Percentiles rank a stretch among this genome's conserved stretches.
These are phyloP conservation scores for Tetrao urogallus DNA, from an alignment of 2,113 vertebrate genomes.

Conservation along the genomic window DNA sequence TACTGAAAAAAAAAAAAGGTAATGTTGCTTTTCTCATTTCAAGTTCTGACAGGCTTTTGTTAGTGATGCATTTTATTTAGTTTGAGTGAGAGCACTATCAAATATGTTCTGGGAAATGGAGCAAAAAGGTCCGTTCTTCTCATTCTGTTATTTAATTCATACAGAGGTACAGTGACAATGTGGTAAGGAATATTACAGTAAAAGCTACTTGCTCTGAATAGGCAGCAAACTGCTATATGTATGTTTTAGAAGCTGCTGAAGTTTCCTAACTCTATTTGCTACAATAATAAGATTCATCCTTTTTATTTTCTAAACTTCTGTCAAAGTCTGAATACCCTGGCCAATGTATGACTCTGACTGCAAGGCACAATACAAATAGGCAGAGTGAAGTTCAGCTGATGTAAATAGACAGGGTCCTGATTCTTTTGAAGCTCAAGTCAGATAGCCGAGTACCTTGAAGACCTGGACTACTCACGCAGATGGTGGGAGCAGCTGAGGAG, in stretches of 20 bases:
- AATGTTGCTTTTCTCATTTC: too few relatives aligned
- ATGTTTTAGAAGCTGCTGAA: background rate
- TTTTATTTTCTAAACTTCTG: background rate
- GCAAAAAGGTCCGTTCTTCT: background rate
- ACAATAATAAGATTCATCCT: background rate
- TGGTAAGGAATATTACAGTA: background rate
- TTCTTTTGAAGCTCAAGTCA: background rate
- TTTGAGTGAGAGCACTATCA: background rate
- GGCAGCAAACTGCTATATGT: background rate
- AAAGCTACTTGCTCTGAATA: background rate
- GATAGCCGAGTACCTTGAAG: background rate
- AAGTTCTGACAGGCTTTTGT: conserved; percentile 11
- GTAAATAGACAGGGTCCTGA: background rate
- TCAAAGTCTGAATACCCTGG: background rate
- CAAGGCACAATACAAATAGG: background rate
- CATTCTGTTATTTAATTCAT: background rate
- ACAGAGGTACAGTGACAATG: background rate
- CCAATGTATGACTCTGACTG: background rate
- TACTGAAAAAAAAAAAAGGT: background rate
- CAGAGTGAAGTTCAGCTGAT: background rate
- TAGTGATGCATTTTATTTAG: conserved; percentile 22
- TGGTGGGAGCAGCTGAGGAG: background rate
- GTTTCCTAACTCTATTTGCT: background rate
- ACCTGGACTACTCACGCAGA: background rate
- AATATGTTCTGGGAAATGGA: background rate